These are phyloP conservation scores for Platerodrilus igneus DNA, from an alignment of 2,888 invertebrate genomes.

Conservation along the genomic window DNA sequence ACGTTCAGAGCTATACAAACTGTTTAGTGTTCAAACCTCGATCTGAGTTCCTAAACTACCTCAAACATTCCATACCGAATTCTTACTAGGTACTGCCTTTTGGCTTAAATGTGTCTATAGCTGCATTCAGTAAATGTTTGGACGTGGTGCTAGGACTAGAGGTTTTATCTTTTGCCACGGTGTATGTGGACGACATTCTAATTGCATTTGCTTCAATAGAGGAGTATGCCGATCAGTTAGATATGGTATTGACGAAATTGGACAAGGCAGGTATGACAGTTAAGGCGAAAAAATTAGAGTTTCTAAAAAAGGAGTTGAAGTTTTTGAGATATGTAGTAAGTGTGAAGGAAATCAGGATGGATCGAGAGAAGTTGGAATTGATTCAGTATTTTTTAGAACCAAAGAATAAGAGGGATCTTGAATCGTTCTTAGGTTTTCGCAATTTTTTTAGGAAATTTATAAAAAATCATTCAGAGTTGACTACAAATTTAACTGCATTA, in stretches of 20 bases:
- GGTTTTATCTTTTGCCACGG: conserved; percentile 16
- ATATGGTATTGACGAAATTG: conserved; percentile 16
- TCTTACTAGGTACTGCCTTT: conserved; percentile 26
- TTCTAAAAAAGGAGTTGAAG: not conserved
- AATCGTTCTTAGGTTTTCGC: too few relatives aligned
- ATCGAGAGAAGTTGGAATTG: too few relatives aligned
- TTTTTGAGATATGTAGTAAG: conserved; percentile 11
- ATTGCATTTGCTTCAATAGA: conserved; percentile 19
- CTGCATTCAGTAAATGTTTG: conserved; percentile 21
- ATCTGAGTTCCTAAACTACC: too few relatives aligned
- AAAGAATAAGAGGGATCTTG: conserved; percentile 17
- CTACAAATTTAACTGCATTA: conserved; percentile 5
- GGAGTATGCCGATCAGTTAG: conserved; percentile 21
- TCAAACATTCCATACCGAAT: too few relatives aligned
- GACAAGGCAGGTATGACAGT: conserved; percentile 21
- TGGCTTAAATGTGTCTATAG: conserved; percentile 20
- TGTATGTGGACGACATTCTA: conserved; percentile 25
- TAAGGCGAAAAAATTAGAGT: too few relatives aligned
- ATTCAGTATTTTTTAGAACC: not conserved
- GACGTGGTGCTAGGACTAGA: conserved; percentile 20
- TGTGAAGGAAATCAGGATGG: conserved; percentile 18
- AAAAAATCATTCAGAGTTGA: not conserved
- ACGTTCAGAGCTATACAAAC: too few relatives aligned
- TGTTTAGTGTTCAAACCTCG: too few relatives aligned
- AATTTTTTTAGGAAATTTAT: conserved; percentile 12